Base-by-base conservation (phyloP, 2,888 invertebrate genomes). In the Iphiclides podalirius region DNA sequence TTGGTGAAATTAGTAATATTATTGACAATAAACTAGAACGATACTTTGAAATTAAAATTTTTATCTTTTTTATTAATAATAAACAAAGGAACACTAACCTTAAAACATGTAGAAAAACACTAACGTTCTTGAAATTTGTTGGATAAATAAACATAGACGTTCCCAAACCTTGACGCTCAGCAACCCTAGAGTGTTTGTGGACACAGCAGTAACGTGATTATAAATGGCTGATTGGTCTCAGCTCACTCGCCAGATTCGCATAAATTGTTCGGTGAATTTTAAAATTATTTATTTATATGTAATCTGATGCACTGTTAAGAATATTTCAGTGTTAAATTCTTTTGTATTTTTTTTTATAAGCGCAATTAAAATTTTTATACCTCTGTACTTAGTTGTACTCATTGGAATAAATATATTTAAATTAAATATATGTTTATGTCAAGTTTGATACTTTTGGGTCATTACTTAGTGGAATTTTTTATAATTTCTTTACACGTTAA, bases 201-300 rank as follows among this genome's bases (percentile, higher is more conserved):
- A 40, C 49, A 55, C 55, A 60, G 58, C 58, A 56, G 72, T 70
- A 72, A 79, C 60, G 47, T 64, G 71, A 78, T 79, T 79, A 76
- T 58, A 52, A 53, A 57, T 71, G 75, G 64, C 55, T 71, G 76
- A 75, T 75, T 77, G 75, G 65, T 59, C 58, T 47, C 55, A 60
- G 54, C 35, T 38, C 53, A 45, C 52, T 47, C 48, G 48, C 35
- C 45, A 37, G 45, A 51, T n/a, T 51, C 41, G 48, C 14, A 26
- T 42, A 52, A 48, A 38, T 53, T 51, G 53, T 47, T 58, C 53
- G 51, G 40, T 42, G 57, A 55, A 59, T 61, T 61, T 55, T 54
- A 55, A 60, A 55, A 52, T 50, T 48, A 54, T 55, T 57, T 52
- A 53, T n/a, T n/a, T n/a, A n/a, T 52, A 51, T 16, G 34, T 46